These are phyloP conservation scores for Hippocampus guttulatus DNA, from an alignment of 2,113 vertebrate species.

Conservation along the genomic window DNA sequence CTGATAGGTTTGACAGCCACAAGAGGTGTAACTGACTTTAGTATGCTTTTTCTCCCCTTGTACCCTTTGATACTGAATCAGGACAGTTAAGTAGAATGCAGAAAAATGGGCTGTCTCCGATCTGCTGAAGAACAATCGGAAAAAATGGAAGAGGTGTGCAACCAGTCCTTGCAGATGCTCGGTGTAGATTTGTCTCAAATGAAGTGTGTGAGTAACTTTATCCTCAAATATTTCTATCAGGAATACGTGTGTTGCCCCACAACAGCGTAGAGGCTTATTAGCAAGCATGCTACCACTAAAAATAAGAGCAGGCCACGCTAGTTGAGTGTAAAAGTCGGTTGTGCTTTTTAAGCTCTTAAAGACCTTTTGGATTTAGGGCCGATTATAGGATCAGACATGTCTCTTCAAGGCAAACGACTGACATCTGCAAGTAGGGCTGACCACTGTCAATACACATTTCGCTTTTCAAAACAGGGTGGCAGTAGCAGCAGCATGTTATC, in stretches of 20 bases:
- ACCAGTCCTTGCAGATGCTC: background rate
- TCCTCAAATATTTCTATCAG: background rate
- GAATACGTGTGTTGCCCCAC: background rate
- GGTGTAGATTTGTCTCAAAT: background rate
- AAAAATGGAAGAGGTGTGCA: background rate
- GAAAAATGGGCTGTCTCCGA: background rate
- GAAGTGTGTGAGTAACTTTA: background rate
- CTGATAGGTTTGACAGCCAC: too few relatives aligned
- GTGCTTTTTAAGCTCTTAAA: slow-evolving; percentile 62
- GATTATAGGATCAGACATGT: slow-evolving; percentile 46
- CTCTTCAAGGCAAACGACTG: background rate
- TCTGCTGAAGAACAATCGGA: background rate
- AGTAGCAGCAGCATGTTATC: too few relatives aligned
- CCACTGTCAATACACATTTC: background rate
- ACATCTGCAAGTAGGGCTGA: background rate
- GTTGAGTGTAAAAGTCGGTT: slow-evolving; percentile 46
- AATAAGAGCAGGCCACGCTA: background rate
- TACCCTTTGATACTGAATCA: too few relatives aligned
- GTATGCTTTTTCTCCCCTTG: too few relatives aligned
- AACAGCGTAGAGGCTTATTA: slow-evolving; percentile 19
- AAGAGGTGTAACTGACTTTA: too few relatives aligned
- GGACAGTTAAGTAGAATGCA: too few relatives aligned
- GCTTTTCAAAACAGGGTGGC: background rate
- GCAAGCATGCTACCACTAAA: background rate
- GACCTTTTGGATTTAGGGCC: slow-evolving; percentile 56